A percentile compares a stretch with the other conserved stretches of the same genome.
These are phyloP conservation scores for Panthera leo DNA, from an alignment of 2,113 vertebrate genomes.

Conservation along the genomic window DNA sequence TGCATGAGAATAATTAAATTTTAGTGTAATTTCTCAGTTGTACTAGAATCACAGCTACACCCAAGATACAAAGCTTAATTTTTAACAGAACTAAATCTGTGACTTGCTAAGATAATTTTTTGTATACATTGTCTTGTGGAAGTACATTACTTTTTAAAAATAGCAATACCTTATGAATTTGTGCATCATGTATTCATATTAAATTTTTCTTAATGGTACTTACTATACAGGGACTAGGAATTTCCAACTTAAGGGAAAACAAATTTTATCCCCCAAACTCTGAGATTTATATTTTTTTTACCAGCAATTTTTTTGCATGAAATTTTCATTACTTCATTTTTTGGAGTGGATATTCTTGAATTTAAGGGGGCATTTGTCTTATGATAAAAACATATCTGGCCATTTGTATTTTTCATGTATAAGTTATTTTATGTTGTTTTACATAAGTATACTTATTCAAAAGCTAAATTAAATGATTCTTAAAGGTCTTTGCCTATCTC, in stretches of 20 bases:
- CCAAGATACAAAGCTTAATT: not conserved
- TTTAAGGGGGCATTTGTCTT: not conserved
- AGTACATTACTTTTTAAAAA: not conserved
- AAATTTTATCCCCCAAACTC: not conserved
- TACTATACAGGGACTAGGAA: not conserved
- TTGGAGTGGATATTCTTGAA: not conserved
- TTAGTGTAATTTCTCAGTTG: not conserved
- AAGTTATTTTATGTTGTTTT: not conserved
- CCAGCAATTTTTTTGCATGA: not conserved
- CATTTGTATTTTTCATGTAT: not conserved
- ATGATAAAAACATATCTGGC: not conserved
- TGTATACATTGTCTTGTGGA: not conserved
- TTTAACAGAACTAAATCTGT: not conserved
- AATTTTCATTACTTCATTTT: not conserved
- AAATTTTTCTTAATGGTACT: not conserved
- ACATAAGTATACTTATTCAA: not conserved
- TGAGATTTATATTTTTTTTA: not conserved
- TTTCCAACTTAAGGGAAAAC: not conserved
- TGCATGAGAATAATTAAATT: not conserved
- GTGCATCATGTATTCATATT: not conserved
- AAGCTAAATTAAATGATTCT: not conserved
- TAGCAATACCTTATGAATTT: not conserved
- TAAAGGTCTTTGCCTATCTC: not conserved
- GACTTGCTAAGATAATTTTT: not conserved
- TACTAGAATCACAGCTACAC: not conserved